Evolutionary conservation across 2,888 invertebrate species (phyloP).

Genomic region (Diplolepis rosae): DNA sequence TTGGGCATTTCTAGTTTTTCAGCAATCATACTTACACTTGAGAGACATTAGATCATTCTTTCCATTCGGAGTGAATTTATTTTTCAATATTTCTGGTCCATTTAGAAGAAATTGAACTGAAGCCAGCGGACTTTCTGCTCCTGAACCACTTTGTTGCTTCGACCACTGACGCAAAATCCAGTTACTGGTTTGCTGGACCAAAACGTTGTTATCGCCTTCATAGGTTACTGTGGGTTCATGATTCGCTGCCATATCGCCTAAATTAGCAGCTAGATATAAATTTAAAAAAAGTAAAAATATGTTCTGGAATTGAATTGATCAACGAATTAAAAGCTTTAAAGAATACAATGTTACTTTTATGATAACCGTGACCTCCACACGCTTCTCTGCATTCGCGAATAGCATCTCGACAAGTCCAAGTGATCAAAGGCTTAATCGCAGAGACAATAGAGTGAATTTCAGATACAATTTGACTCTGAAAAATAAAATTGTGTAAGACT

Average conservation of each 20-base stretch:
- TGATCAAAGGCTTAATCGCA: conserved; percentile 81
- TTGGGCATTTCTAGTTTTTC: too few species aligned
- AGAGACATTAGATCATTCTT: conserved; percentile 67
- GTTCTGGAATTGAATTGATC: background rate
- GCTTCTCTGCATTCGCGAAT: conserved; percentile 90
- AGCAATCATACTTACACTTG: conserved; percentile 69
- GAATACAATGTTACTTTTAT: conserved; percentile 76
- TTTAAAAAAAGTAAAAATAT: conserved; percentile 19
- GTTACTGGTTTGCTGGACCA: conserved; percentile 92
- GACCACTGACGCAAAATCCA: conserved; percentile 85
- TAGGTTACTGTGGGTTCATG: conserved; percentile 94
- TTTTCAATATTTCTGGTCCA: conserved; percentile 74
- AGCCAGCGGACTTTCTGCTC: conserved; percentile 81
- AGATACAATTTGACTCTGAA: conserved; percentile 80
- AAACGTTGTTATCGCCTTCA: conserved; percentile 95
- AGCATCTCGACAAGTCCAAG: conserved; percentile 85
- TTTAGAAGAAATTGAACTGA: conserved; percentile 81
- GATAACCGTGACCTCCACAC: conserved; percentile 91
- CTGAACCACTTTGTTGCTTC: conserved; percentile 71
- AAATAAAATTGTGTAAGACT: conserved; percentile 36
- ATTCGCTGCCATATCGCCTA: conserved; percentile 89
- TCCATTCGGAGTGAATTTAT: conserved; percentile 66
- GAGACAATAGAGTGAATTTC: conserved; percentile 84
- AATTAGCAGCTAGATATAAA: conserved; percentile 79
- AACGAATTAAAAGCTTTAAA: background rate